These are phyloP conservation scores for Nerophis lumbriciformis DNA, from an alignment of 2,113 vertebrate genomes.

Conservation along the genomic window DNA sequence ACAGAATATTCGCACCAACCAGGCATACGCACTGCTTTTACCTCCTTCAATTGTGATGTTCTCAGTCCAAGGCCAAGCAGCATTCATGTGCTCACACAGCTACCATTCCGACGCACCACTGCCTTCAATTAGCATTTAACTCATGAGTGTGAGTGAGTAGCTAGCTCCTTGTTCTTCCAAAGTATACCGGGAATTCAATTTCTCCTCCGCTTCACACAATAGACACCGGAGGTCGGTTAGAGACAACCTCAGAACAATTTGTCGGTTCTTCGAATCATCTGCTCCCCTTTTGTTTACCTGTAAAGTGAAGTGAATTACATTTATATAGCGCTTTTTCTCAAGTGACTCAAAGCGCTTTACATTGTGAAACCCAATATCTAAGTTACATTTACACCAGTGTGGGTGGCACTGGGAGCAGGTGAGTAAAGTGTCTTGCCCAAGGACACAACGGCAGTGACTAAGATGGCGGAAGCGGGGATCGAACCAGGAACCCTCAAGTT, in stretches of 20 bases:
- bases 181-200: conserved; percentile 44
- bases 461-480: too few species aligned
- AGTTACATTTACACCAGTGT: too few species aligned
- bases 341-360: too few species aligned
- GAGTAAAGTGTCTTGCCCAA: too few species aligned
- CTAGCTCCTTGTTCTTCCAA: conserved; percentile 39
- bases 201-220: conserved; percentile 26
- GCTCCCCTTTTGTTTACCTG: background rate
- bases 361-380: too few species aligned
- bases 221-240: conserved; percentile 1
- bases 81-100: conserved; percentile 61
- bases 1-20: conserved; percentile 20
- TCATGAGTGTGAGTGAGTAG: conserved; percentile 65
- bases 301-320: too few species aligned
- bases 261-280: conserved; percentile 20
- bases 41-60: conserved; percentile 53
- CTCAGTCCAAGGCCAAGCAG: conserved; percentile 58
- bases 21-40: conserved; percentile 44
- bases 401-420: too few species aligned
- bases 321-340: too few species aligned
- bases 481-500: too few species aligned
- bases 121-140: conserved; percentile 72
- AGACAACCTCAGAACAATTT: conserved; percentile 22
- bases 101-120: conserved; percentile 55
- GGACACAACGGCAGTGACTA: too few species aligned